Base-by-base conservation (phyloP, 2,113 vertebrate species). In the Pica pica region DNA sequence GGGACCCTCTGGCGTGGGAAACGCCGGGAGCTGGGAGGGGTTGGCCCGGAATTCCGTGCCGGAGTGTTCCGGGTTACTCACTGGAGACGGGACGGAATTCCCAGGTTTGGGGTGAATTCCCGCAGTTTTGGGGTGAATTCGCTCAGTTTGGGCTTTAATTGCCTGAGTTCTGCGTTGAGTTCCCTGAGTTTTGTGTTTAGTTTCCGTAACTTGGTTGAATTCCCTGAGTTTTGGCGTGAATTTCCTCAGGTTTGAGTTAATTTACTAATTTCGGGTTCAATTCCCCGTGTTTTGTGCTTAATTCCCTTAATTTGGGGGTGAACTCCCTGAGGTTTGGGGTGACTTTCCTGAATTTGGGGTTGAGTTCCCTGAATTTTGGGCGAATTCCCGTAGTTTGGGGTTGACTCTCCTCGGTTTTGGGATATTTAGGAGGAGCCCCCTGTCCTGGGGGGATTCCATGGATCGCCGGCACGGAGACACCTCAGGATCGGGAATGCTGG, bases 251-350 rank as follows among this genome's bases (percentile, higher is more conserved):
- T 46, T 16, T 1, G 10, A 30, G 52, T 8, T 26, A 0, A 5
- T 56, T 31, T 6, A 1, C 16, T 3, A 0, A 26, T 28, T 27
- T 5, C 1, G 14, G 3, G 9, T 14, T 11, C 3, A 11, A 1
- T n/a, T 57, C 11, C 5, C 7, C 2, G n/a, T 13, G 22, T 3
- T 49, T 17, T 5, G 42, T 31, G 22, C 21, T 16, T 8, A 13
- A 13, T 33, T 7, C 11, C n/a, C 35, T 21, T 5, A 5, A 21
- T 0, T 24, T 5, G 13, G 8, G 10, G 13, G 20, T 6, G 28
- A 33, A 3, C 27, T 57, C 22, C 33, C 33, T 37, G 30, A 2
- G 12, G 7, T 50, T n/a, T 2, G 53, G 8, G 27, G 5, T 13
- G 10, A 10, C 1, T 28, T 6, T 13, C 42, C 35, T 49, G 27